These are phyloP conservation scores for Sturnus vulgaris DNA, from an alignment of 2,113 vertebrate genomes.

Conservation along the genomic window DNA sequence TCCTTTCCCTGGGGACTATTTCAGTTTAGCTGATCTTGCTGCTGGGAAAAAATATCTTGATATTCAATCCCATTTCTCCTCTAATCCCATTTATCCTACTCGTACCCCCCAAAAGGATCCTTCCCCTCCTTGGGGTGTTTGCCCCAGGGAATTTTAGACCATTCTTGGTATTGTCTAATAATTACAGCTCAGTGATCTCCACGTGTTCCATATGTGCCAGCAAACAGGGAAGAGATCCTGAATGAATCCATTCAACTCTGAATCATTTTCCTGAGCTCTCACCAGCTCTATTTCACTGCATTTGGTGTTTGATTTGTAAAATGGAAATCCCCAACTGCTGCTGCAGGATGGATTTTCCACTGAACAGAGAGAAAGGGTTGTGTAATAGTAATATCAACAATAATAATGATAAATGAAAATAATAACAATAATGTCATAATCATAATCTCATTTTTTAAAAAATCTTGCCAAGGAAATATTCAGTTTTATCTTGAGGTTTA, in stretches of 20 bases:
- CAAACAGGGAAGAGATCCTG: neutral
- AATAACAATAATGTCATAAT: neutral
- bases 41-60: neutral
- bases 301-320: neutral
- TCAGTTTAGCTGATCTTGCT: neutral
- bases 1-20: neutral
- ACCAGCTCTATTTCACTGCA: neutral
- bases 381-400: neutral
- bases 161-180: neutral
- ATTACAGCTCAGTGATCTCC: neutral
- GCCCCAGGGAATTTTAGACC: neutral
- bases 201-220: fast-evolving
- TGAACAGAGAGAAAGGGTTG: neutral
- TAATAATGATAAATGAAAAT: neutral
- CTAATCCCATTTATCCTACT: neutral
- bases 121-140: neutral
- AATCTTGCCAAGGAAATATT: neutral
- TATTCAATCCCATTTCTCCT: neutral
- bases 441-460: too few species aligned
- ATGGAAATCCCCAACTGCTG: neutral
- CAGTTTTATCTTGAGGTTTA: neutral
- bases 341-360: neutral
- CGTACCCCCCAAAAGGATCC: neutral
- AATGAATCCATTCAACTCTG: neutral
- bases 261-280: neutral